Base-by-base conservation (phyloP, 2,888 invertebrate species). In the Deroplatys truncata region DNA sequence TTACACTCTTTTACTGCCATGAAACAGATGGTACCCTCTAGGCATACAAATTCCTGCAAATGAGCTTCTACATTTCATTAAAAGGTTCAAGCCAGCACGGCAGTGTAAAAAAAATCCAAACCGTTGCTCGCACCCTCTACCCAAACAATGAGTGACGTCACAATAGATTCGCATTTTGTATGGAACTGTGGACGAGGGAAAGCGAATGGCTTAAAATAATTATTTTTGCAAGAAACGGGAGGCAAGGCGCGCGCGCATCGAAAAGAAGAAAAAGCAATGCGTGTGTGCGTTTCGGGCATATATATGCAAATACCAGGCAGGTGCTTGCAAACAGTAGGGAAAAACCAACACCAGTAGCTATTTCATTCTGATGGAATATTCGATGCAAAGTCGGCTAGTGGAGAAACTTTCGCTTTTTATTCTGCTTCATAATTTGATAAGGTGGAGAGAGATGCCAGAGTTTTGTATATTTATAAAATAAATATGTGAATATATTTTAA, bases 41-140 rank as follows among this genome's bases (percentile, higher is more conserved):
- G 88, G 85, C 89, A 85, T 89, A 89, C 84, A 85, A 89, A 85
- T 89, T 89, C 56, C 89, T 85, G 89, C 84, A 89, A 89, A 89
- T 89, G 89, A 89, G 84, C 85, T 89, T 49, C 84, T 31, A 84
- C 35, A 82, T 88, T 89, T 89, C 85, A 89, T 85, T 89, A 89
- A 89, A 82, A 84, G 28, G 86, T 86, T 15, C 20, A 86, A 86
- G 29, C 56, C 56, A 72, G 56, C 56, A 72, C 56, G 5, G 20
- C 25, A 72, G 56, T 15, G 56, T 25, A 49, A 72, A 72, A 72
- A 72, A 72, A 72, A 72, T 72, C 56, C 56, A 72, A 72, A 72
- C 56, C 56, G 56, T 72, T 28, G 72, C 86, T 28, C 16, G 28
- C 86, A 86, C 8, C 10, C 31, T 29, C 20, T 28, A 13, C 20